Evolutionary conservation across 2,113 vertebrate genomes (phyloP).

Genomic region (Crotophaga sulcirostris): DNA sequence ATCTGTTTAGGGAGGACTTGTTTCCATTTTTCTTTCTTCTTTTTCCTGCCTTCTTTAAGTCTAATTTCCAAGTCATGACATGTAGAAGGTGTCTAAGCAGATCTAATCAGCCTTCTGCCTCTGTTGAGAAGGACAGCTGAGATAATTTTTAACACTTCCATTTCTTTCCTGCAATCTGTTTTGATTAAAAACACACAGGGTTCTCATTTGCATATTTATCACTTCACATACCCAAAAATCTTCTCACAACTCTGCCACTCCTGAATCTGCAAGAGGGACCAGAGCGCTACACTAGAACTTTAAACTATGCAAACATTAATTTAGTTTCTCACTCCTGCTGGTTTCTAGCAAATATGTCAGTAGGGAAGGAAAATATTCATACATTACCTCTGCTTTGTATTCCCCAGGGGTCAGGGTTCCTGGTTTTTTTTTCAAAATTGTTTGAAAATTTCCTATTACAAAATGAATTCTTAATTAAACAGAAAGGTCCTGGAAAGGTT

Average conservation of each 20-base stretch:
- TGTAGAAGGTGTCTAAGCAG: slow-evolving; percentile 9
- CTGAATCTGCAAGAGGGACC: background rate
- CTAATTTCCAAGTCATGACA: slow-evolving; percentile 38
- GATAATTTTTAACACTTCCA: slow-evolving; percentile 17
- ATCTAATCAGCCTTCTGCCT: slow-evolving; percentile 51
- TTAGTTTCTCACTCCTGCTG: slow-evolving; percentile 38
- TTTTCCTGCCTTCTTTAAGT: background rate
- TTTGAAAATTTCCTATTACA: background rate
- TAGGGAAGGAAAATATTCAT: background rate
- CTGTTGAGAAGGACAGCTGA: slow-evolving; percentile 17
- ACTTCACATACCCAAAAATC: background rate
- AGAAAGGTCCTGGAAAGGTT: background rate
- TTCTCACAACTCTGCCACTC: background rate
- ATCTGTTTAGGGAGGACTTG: background rate
- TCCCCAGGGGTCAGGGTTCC: background rate
- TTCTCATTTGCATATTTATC: slow-evolving; percentile 47
- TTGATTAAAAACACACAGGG: slow-evolving; percentile 29
- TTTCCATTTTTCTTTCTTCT: background rate
- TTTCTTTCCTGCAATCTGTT: slow-evolving; percentile 37
- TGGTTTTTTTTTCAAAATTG: background rate
- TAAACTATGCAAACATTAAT: slow-evolving; percentile 3
- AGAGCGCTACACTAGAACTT: background rate
- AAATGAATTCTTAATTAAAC: slow-evolving; percentile 15
- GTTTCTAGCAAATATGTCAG: background rate
- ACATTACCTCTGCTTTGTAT: background rate